Conservation (phyloP, 2,797 vertebrate species). For the Hephaestus fuliginosus region DNA sequence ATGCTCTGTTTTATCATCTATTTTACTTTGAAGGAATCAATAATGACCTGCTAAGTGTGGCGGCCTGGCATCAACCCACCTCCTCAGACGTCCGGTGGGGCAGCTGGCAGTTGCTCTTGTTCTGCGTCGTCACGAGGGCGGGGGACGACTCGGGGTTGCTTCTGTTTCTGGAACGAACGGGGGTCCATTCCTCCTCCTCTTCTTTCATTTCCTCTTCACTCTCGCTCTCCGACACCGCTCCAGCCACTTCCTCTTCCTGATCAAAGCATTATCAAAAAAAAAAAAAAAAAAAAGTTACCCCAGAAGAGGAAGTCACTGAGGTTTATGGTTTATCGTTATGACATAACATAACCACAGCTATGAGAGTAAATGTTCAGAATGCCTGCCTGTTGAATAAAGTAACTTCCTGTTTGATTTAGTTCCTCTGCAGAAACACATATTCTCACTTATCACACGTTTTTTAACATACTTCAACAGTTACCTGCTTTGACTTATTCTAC, state of each 20-base stretch:
- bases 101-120: constrained; percentile 27
- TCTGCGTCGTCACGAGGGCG: not conserved
- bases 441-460: too few relatives aligned
- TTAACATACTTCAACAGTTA: too few relatives aligned
- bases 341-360: not conserved
- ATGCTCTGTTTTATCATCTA: not conserved
- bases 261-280: not conserved
- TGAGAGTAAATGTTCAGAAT: not conserved
- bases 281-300: not conserved
- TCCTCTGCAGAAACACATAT: too few relatives aligned
- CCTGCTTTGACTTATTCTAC: too few relatives aligned
- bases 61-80: constrained; percentile 30
- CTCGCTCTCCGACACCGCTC: constrained; percentile 46
- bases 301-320: not conserved
- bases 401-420: too few relatives aligned
- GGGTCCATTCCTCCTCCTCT: constrained; percentile 25
- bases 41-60: not conserved
- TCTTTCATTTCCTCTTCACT: constrained; percentile 52
- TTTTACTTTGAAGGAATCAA: not conserved
- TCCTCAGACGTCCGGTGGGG: constrained; percentile 51
- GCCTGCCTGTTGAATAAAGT: not conserved
- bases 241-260: constrained; percentile 53
- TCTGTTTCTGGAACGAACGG: constrained; percentile 12
- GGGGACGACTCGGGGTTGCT: not conserved
- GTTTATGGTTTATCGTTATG: not conserved